phyloP scores from a whole-genome alignment of 2,797 vertebrate genomes.

The Apogon hyalosoma region DNA sequence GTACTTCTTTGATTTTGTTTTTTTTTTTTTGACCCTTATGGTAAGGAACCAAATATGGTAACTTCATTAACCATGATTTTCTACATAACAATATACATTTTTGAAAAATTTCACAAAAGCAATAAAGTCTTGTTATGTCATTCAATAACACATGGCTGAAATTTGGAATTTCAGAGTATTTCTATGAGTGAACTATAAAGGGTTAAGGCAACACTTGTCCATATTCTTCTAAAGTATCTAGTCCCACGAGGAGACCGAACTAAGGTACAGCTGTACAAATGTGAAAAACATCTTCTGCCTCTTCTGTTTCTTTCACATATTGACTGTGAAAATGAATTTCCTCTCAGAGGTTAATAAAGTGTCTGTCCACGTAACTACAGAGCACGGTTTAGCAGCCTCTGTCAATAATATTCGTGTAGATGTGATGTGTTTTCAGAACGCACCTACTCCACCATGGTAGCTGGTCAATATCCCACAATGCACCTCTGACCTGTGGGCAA shows the following conservation, averaged over 20 bases:
- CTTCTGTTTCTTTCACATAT: slow-evolving; percentile 49
- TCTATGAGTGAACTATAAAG: no score
- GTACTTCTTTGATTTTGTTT: no score
- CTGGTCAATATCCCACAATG: slow-evolving; percentile 73
- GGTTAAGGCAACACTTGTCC: no score
- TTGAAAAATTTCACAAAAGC: no score
- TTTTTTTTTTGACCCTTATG: no score
- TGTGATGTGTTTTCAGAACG: slow-evolving; percentile 69
- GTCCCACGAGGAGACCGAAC: slow-evolving; percentile 16
- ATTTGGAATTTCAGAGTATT: no score
- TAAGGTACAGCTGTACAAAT: slow-evolving; percentile 19
- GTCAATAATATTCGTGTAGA: slow-evolving; percentile 75
- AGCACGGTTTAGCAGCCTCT: slow-evolving; percentile 47
- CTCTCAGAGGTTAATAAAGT: slow-evolving; percentile 73
- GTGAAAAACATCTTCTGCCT: slow-evolving; percentile 17
- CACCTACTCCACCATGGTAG: slow-evolving; percentile 50
- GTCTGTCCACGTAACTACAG: slow-evolving; percentile 69
- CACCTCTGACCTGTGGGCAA: slow-evolving; percentile 75
- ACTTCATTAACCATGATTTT: no score
- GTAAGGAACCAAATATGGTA: no score
- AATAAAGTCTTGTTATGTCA: no score
- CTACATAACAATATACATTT: no score
- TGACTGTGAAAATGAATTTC: slow-evolving; percentile 69
- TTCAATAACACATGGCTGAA: no score
- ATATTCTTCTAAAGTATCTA: not conserved